These are phyloP conservation scores for Pristionchus arcanus DNA, from an alignment of 2,888 invertebrate genomes.

Conservation along the genomic window DNA sequence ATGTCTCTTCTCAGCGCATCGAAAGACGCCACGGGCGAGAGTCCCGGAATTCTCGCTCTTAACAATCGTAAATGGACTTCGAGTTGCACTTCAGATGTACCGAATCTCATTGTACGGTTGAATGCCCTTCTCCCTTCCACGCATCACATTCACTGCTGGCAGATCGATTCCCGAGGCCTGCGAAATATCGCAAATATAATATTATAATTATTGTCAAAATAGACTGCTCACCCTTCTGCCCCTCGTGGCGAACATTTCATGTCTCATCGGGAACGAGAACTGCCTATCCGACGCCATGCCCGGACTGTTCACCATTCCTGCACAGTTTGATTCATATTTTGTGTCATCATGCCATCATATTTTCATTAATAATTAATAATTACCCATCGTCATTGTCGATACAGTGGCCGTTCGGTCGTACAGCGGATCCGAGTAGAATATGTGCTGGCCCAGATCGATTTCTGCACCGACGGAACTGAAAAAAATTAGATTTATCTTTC, in stretches of 20 bases:
- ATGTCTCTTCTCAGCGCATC: conserved; percentile 23
- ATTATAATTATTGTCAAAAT: conserved; percentile 61
- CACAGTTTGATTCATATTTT: not conserved
- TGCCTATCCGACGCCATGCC: conserved; percentile 63
- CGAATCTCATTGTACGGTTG: conserved; percentile 58
- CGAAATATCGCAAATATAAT: too few species aligned
- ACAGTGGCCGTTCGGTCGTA: not conserved
- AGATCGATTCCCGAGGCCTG: conserved; percentile 89
- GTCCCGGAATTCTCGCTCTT: not conserved
- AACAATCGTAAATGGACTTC: not conserved
- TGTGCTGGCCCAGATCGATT: conserved; percentile 14
- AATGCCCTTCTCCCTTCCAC: conserved; percentile 82
- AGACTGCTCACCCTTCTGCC: conserved; percentile 83
- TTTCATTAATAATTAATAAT: not conserved
- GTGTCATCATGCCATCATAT: not conserved
- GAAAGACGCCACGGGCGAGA: not conserved
- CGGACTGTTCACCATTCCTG: conserved; percentile 62
- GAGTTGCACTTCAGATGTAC: not conserved
- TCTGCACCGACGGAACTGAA: not conserved
- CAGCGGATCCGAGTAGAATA: conserved; percentile 20
- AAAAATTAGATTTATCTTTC: too few species aligned
- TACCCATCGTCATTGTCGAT: conserved; percentile 59
- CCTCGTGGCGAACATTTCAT: conserved; percentile 87
- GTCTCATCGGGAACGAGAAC: conserved; percentile 68
- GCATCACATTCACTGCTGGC: conserved; percentile 90